Percentiles rank a stretch among this genome's conserved stretches.
Conservation (phyloP, 92 coral and sea anemone genomes). For the Phymanthus crucifer region DNA sequence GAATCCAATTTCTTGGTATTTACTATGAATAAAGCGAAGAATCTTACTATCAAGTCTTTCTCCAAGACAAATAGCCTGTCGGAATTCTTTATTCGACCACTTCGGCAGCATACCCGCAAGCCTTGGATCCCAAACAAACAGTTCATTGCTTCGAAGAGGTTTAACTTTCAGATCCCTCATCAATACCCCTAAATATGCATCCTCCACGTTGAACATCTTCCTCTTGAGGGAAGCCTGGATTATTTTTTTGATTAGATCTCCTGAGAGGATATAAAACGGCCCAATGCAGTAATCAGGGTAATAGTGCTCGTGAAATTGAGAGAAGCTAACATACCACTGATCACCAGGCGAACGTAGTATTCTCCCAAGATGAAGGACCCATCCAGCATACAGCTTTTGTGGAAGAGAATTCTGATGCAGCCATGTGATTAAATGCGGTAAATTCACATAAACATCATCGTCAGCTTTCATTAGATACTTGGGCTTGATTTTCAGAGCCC, state of each 20-base stretch:
- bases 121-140: conserved; percentile 37
- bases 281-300: conserved; percentile 54
- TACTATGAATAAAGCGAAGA: conserved; percentile 26
- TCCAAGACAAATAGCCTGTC: conserved; percentile 32
- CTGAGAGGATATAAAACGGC: conserved; percentile 45
- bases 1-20: conserved; percentile 13
- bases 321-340: conserved; percentile 46
- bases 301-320: conserved; percentile 35
- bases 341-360: conserved; percentile 25
- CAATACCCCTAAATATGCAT: conserved; percentile 42
- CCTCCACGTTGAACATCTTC: conserved; percentile 39
- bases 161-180: conserved; percentile 27
- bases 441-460: conserved; percentile 37
- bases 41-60: conserved; percentile 23
- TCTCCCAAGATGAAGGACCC: conserved; percentile 41
- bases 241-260: conserved; percentile 24
- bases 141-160: conserved; percentile 13
- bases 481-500: conserved; percentile 33
- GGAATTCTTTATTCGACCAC: conserved; percentile 17
- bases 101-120: neutral
- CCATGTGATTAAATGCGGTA: conserved; percentile 43
- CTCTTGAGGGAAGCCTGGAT: neutral
- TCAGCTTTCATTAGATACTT: conserved; percentile 45
- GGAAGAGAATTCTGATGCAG: conserved; percentile 30
- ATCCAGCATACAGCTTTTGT: conserved; percentile 38